Evolutionary conservation across 2,888 invertebrate species (phyloP), one percentile per base, ranked within the genome.

Genomic region (Mesorhabditis belari): DNA sequence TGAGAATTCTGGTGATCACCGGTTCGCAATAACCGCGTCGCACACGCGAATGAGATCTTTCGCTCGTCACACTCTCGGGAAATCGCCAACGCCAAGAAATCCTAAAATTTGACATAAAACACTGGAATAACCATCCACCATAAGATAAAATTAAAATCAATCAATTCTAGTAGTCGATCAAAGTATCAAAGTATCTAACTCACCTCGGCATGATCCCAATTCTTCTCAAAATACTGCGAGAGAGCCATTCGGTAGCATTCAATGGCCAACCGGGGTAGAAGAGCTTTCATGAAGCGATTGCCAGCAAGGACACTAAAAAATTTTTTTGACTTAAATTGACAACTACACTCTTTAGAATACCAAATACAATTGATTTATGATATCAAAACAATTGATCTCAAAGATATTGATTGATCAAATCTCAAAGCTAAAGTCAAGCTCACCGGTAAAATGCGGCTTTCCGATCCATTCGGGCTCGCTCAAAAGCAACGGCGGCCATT

Each of bases 261-360:
- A 52, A 75, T 62, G 6, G 74, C 63, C 35, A 77, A 50, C 9
- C 54, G 55, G 5, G 59, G 57, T 57, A 71, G 70, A 0, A 60
- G 65, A 21, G 70, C 69, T 54, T 68, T 65, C 19, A 62, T 51
- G 57, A 69, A 77, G 62, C 96, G 86, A 83, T 98, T 93, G 0
- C 96, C 96, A 21, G 96, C 91, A 24, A 98, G 85, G 23, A 96
- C 93, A 86, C 92, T 90, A 80, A 96, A 93, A 82, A 96, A 91
- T 82, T 92, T 94, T 82, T 95, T 95, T 58, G 94, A 86, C 93
- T 19, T 94, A 91, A 82, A 92, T 94, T 82, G 95, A 95, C 58
- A 94, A 86, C n/a, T n/a, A n/a, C n/a, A n/a, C n/a, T n/a, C n/a
- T n/a, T n/a, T n/a, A n/a, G n/a, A n/a, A n/a, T n/a, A n/a, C n/a